A percentile compares a stretch with the other conserved stretches of the same genome.
Conservation (phyloP, 2,888 invertebrate genomes). For the Rhodophaea formosa region DNA sequence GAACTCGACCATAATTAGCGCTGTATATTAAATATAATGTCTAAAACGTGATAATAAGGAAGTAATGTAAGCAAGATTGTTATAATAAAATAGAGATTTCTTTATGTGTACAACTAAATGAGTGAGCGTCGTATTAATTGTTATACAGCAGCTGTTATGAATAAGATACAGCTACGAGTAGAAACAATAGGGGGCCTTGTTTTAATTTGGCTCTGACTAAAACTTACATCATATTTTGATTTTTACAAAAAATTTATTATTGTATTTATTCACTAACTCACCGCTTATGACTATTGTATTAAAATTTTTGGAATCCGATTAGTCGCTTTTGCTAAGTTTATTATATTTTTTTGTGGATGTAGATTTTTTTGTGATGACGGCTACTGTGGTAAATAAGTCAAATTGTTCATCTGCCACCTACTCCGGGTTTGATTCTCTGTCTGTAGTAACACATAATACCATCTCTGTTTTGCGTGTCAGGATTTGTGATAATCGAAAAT, state of each 20-base stretch:
- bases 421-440: background rate
- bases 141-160: conserved; percentile 58
- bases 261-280: background rate
- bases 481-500: background rate
- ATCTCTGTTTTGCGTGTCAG: too few relatives aligned
- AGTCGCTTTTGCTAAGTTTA: background rate
- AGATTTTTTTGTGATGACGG: background rate
- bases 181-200: conserved; percentile 44
- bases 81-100: conserved; percentile 71
- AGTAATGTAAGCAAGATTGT: conserved; percentile 74
- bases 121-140: conserved; percentile 65
- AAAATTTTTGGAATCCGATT: background rate
- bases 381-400: background rate
- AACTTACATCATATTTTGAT: conserved; percentile 20
- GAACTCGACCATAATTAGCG: conserved; percentile 72
- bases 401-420: background rate
- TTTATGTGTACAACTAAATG: conserved; percentile 72
- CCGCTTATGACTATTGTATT: background rate
- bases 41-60: conserved; percentile 75
- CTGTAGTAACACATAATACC: too few relatives aligned
- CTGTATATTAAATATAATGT: conserved; percentile 73
- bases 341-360: background rate
- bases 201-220: conserved; percentile 38
- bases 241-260: conserved; percentile 13
- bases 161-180: conserved; percentile 60